Evolutionary conservation across 2,113 vertebrate species (phyloP).

Genomic region (Coturnix japonica): DNA sequence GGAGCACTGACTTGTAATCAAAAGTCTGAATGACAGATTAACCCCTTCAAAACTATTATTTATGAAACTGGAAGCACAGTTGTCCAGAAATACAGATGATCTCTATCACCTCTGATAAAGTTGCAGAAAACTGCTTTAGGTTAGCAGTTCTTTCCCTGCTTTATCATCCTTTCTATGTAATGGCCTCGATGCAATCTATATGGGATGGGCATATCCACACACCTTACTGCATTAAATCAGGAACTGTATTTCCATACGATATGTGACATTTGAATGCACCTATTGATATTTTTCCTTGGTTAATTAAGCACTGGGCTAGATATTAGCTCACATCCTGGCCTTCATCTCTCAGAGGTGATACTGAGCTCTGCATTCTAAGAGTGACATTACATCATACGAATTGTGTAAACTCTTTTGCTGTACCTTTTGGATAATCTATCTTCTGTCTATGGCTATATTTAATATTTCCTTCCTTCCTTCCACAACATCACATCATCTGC

Average conservation of each 20-base stretch:
- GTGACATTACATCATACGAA: constrained; percentile 34
- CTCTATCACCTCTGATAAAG: background rate
- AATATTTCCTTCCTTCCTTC: constrained; percentile 4
- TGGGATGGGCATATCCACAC: constrained; percentile 43
- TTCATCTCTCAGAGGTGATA: constrained; percentile 55
- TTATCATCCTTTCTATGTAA: constrained; percentile 49
- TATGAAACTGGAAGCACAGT: background rate
- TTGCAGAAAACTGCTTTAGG: constrained; percentile 1
- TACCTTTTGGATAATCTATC: background rate
- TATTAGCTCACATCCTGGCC: constrained; percentile 59
- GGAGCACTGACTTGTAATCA: background rate
- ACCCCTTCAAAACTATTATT: background rate
- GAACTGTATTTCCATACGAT: constrained; percentile 68
- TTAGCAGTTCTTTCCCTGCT: background rate
- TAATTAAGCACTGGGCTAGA: constrained; percentile 67
- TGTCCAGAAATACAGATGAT: background rate
- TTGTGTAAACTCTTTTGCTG: background rate
- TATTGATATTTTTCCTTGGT: constrained; percentile 71
- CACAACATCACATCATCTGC: background rate
- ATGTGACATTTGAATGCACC: constrained; percentile 68
- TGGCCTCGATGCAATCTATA: constrained; percentile 66
- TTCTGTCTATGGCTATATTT: background rate
- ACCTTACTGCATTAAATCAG: constrained; percentile 65
- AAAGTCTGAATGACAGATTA: background rate
- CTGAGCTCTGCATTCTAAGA: background rate